Base-by-base conservation (phyloP, 2,888 invertebrate genomes). In the Cataglyphis rosenhaueri region DNA sequence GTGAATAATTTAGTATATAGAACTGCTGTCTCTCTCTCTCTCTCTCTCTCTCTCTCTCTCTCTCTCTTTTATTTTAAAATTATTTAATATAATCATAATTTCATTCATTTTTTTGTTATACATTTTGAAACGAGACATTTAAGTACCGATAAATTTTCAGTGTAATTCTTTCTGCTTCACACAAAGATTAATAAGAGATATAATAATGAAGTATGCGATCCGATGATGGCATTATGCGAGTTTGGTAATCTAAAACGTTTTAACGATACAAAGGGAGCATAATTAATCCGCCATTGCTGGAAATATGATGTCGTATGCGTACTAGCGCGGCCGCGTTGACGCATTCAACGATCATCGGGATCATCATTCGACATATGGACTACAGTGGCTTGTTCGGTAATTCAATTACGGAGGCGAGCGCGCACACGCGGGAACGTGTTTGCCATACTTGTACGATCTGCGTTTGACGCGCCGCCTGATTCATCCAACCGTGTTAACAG, bases 401-500 rank as follows among this genome's bases (percentile, higher is more conserved):
- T 89, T 87, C 85, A 89, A 89, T 89, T 89, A 87, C 75, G 81
- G 81, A 61, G 82, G 59, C 48, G 65, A 75, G 59, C 44, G 44
- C 48, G 73, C 73, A 57, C 81, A 61, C 85, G 82, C 83, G 84
- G 82, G 85, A 75, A 82, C 88, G 87, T 91, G 90, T 89, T 90
- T 85, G 88, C 91, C 90, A 90, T 90, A 91, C 92, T 91, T 90
- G 91, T 91, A 91, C 91, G 92, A 93, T 92, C 92, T 93, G 93
- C 91, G 92, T 93, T 92, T 92, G 92, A 93, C 92, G 91, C 92
- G 91, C 91, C 89, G 88, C 88, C 90, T 91, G 90, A 93, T 91
- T 92, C 91, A 89, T 89, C 87, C 88, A 82, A 85, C 82, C 87
- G 86, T 91, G 92, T 92, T 92, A 92, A 92, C 92, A 91, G 85